Evolutionary conservation across 2,888 invertebrate genomes (phyloP).

Genomic region (Alloscopus bannaensis): DNA sequence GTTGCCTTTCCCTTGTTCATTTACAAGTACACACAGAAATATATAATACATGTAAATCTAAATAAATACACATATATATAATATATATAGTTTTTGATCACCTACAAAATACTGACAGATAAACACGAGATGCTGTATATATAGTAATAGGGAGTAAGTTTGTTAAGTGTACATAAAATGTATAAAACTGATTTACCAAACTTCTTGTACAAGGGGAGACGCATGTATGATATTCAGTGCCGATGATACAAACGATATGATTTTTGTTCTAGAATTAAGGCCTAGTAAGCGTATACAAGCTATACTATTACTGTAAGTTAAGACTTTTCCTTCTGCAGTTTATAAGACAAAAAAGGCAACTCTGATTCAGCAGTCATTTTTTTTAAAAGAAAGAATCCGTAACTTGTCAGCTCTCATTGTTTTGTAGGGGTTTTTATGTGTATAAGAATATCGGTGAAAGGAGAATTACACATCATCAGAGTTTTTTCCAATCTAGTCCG

Average conservation of each 20-base stretch:
- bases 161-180: slow-evolving; percentile 4
- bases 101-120: not conserved
- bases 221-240: slow-evolving; percentile 42
- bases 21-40: slow-evolving; percentile 50
- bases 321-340: not conserved
- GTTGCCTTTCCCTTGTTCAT: slow-evolving; percentile 61
- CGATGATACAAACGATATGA: slow-evolving; percentile 13
- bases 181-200: slow-evolving; percentile 2
- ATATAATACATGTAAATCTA: slow-evolving; percentile 5
- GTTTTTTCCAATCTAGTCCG: slow-evolving; percentile 46
- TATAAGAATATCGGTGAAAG: no score
- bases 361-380: slow-evolving; percentile 24
- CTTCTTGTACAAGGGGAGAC: slow-evolving; percentile 14
- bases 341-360: slow-evolving; percentile 9
- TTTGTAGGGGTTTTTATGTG: slow-evolving; percentile 18
- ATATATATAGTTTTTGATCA: slow-evolving; percentile 53
- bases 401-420: slow-evolving; percentile 28
- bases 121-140: not conserved
- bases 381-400: slow-evolving; percentile 1
- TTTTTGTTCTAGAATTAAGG: not conserved
- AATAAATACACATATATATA: no score
- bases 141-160: not conserved
- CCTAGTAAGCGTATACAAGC: not conserved
- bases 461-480: slow-evolving; percentile 41
- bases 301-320: not conserved